phyloP scores from a whole-genome alignment of 2,797 vertebrate genomes.

The Dallia pectoralis region DNA sequence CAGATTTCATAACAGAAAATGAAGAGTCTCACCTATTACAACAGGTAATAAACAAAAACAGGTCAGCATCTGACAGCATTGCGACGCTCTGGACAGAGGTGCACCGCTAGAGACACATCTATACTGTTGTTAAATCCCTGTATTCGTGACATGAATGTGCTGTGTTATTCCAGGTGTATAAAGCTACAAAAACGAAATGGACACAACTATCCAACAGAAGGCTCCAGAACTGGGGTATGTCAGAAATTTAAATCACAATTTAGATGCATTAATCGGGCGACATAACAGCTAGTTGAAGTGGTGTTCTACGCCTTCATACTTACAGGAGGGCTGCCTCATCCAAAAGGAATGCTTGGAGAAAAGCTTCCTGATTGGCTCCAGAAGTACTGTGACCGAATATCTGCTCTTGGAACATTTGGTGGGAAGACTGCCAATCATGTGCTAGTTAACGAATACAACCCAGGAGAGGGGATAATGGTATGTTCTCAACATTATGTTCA shows the following conservation, averaged over 20 bases:
- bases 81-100: background rate
- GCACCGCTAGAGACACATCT: background rate
- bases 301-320: background rate
- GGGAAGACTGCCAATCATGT: constrained; percentile 85
- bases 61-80: background rate
- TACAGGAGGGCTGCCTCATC: constrained; percentile 82
- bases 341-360: constrained; percentile 84
- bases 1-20: constrained; percentile 81
- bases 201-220: constrained; percentile 86
- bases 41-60: constrained; percentile 57
- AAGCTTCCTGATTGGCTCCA: constrained; percentile 84
- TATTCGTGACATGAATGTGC: background rate
- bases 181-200: constrained; percentile 87
- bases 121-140: too few relatives aligned
- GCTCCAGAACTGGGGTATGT: constrained; percentile 89
- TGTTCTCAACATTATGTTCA: background rate
- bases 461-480: constrained; percentile 89
- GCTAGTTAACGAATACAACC: constrained; percentile 88
- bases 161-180: constrained; percentile 74
- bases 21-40: constrained; percentile 80
- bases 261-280: background rate
- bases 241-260: background rate
- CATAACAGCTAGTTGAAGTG: background rate
- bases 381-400: constrained; percentile 78
- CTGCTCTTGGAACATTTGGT: constrained; percentile 79